These are phyloP conservation scores for Trichonephila inaurata DNA, from an alignment of 1,140 invertebrate genomes.

Conservation along the genomic window DNA sequence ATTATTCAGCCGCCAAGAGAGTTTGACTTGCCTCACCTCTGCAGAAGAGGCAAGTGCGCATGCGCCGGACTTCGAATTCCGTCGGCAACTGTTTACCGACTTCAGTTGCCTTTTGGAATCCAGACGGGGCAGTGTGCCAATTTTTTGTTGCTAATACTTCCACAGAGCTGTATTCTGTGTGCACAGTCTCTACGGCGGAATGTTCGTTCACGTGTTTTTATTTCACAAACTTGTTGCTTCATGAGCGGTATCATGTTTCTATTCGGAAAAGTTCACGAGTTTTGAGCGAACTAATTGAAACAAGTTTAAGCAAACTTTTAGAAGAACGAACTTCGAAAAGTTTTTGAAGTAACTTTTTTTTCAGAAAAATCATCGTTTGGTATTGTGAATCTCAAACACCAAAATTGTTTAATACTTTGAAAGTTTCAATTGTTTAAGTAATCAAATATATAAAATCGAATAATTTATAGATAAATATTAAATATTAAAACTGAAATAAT, in stretches of 20 bases:
- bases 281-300: too few relatives aligned
- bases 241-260: background rate
- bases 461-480: too few relatives aligned
- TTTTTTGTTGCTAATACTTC: conserved; percentile 16
- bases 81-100: conserved; percentile 24
- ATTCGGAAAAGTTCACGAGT: too few relatives aligned
- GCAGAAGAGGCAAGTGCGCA: conserved; percentile 5
- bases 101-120: conserved; percentile 31
- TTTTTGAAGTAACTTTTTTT: too few relatives aligned
- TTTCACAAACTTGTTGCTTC: conserved; percentile 41
- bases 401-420: too few relatives aligned
- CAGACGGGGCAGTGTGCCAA: conserved; percentile 57
- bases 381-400: too few relatives aligned
- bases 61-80: background rate
- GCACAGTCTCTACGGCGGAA: background rate
- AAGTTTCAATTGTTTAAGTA: too few relatives aligned
- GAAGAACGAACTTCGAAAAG: too few relatives aligned
- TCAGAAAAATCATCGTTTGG: too few relatives aligned
- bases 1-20: conserved; percentile 43
- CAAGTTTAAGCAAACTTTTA: too few relatives aligned
- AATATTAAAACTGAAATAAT: too few relatives aligned
- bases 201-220: conserved; percentile 39
- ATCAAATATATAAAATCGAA: too few relatives aligned
- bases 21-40: conserved; percentile 70
- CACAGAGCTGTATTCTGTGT: background rate